Percentiles rank a stretch among this genome's conserved stretches.
Evolutionary conservation across 2,888 invertebrate genomes (phyloP).

Genomic region (Patella ulyssiponensis): DNA sequence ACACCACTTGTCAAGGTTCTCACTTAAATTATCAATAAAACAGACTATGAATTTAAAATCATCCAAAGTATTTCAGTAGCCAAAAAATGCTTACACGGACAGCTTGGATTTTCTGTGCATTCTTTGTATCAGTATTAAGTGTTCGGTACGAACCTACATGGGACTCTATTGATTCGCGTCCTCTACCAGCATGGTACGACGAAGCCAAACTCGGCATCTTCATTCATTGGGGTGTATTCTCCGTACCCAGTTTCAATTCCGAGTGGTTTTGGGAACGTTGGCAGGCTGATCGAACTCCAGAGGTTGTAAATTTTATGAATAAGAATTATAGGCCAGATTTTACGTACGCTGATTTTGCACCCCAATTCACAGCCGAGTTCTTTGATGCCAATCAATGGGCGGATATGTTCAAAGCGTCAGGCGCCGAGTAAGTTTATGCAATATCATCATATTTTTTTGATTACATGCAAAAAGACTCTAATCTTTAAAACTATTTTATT

Average conservation of each 20-base stretch:
- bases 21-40: no score
- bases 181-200: slow-evolving; percentile 90
- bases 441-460: no score
- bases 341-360: slow-evolving; percentile 92
- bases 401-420: slow-evolving; percentile 84
- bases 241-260: slow-evolving; percentile 87
- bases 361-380: slow-evolving; percentile 87
- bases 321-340: slow-evolving; percentile 87
- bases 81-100: no score
- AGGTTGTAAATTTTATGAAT: slow-evolving; percentile 80
- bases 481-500: no score
- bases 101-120: no score
- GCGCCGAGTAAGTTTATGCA: slow-evolving; percentile 78
- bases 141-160: slow-evolving; percentile 78
- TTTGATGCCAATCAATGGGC: slow-evolving; percentile 90
- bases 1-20: no score
- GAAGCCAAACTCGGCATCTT: slow-evolving; percentile 92
- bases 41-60: no score
- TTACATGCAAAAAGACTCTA: no score
- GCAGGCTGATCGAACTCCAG: slow-evolving; percentile 43
- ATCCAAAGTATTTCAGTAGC: no score
- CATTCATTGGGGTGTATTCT: slow-evolving; percentile 93
- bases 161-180: slow-evolving; percentile 87
- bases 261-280: slow-evolving; percentile 70
- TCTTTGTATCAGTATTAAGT: neutral